Evolutionary conservation across 2,888 invertebrate genomes (phyloP).

Genomic region (Ophraella communa): DNA sequence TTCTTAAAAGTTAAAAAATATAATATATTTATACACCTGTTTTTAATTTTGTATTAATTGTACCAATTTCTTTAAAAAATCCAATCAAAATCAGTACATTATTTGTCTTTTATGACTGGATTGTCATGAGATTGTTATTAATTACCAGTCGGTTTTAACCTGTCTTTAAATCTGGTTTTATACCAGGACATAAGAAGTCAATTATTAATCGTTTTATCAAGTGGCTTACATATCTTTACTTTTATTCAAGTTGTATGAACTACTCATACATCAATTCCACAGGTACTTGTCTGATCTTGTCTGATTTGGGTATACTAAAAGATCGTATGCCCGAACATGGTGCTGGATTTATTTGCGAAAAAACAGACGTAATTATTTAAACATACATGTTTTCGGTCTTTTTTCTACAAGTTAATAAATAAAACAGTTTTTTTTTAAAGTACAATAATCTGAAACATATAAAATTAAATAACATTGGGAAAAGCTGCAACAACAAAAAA

Average conservation of each 20-base stretch:
- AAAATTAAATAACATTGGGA: not conserved
- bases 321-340: not conserved
- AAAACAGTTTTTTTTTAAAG: not conserved
- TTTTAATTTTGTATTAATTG: not conserved
- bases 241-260: not conserved
- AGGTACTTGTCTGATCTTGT: not conserved
- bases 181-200: conserved; percentile 10
- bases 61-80: not conserved
- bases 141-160: conserved; percentile 10
- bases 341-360: not conserved
- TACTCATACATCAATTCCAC: not conserved
- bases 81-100: not conserved
- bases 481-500: too few species aligned
- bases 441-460: not conserved
- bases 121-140: conserved; percentile 9
- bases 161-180: conserved; percentile 20
- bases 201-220: conserved; percentile 11
- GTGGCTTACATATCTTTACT: not conserved
- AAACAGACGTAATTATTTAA: not conserved
- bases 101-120: not conserved
- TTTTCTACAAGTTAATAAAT: not conserved
- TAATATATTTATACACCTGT: not conserved
- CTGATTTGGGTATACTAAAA: not conserved
- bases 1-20: not conserved
- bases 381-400: not conserved